phyloP scores from a whole-genome alignment of 2,797 vertebrate species.

The Avahi laniger region DNA sequence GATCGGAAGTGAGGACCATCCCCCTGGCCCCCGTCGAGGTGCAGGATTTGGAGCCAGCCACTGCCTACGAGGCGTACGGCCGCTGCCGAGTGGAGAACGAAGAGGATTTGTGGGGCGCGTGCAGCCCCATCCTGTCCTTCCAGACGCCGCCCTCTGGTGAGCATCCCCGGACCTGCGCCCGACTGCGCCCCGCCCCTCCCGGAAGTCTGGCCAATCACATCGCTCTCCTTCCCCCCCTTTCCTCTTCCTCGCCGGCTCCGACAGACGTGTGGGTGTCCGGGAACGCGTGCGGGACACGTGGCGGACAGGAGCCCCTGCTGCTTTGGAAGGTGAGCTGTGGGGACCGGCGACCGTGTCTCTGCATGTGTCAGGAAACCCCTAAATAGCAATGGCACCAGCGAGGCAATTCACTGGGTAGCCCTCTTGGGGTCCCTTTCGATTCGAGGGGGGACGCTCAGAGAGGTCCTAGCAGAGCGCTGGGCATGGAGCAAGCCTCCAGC shows the following conservation, averaged over 20 bases:
- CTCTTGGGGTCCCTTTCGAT: neutral
- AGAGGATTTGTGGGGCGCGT: slow-evolving; percentile 81
- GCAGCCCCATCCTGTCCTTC: slow-evolving; percentile 79
- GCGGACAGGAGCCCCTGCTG: slow-evolving; percentile 10
- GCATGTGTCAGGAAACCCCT: neutral
- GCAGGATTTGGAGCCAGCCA: slow-evolving; percentile 68
- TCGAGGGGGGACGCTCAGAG: neutral
- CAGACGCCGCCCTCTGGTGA: slow-evolving; percentile 82
- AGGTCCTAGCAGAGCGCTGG: too few species aligned
- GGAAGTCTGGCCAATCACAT: neutral
- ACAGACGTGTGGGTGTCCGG: slow-evolving; percentile 71
- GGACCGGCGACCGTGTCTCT: neutral
- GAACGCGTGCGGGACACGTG: neutral
- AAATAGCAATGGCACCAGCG: neutral
- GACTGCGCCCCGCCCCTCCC: accelerated
- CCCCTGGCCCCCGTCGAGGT: slow-evolving; percentile 56
- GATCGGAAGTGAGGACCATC: slow-evolving; percentile 11
- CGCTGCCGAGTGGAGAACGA: slow-evolving; percentile 79
- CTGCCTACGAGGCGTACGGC: slow-evolving; percentile 83
- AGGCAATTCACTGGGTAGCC: neutral
- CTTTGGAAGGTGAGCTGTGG: slow-evolving; percentile 77
- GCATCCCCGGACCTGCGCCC: neutral
- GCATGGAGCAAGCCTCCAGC: neutral
- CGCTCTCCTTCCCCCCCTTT: neutral
- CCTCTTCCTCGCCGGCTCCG: neutral